Conservation (phyloP, 2,797 vertebrate species). For the Danio jaintianensis region DNA sequence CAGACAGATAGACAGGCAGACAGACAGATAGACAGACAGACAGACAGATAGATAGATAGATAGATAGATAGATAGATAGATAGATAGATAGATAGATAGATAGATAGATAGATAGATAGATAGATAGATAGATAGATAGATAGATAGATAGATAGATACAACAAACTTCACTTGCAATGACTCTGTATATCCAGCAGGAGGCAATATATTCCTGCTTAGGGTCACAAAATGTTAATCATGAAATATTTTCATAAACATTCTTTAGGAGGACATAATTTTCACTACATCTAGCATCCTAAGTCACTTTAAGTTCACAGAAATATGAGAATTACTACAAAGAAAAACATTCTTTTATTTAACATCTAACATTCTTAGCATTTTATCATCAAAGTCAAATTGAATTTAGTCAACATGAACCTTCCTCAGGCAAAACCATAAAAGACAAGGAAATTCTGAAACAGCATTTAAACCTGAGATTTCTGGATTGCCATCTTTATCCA, state of each 20-base stretch:
- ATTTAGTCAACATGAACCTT: background rate
- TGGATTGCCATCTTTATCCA: background rate
- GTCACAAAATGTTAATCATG: background rate
- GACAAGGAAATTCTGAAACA: background rate
- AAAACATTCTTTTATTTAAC: too few species aligned
- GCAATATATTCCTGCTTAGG: background rate
- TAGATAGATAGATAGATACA: too few species aligned
- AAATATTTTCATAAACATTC: background rate
- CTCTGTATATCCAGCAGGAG: slow-evolving; percentile 17
- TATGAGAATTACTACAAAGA: background rate
- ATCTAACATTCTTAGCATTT: background rate
- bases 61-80: too few species aligned
- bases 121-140: too few species aligned
- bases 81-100: too few species aligned
- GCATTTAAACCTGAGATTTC: background rate
- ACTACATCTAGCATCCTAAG: background rate
- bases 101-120: too few species aligned
- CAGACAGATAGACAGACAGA: too few species aligned
- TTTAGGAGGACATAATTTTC: background rate
- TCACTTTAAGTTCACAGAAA: background rate
- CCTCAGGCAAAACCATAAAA: background rate
- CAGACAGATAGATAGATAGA: too few species aligned
- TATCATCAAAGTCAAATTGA: background rate
- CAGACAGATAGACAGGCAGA: too few species aligned
- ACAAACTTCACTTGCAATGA: background rate